Evolutionary conservation across 2,888 invertebrate genomes (phyloP), one percentile per base, ranked within the genome.

Genomic region (Mythimna ferrago): DNA sequence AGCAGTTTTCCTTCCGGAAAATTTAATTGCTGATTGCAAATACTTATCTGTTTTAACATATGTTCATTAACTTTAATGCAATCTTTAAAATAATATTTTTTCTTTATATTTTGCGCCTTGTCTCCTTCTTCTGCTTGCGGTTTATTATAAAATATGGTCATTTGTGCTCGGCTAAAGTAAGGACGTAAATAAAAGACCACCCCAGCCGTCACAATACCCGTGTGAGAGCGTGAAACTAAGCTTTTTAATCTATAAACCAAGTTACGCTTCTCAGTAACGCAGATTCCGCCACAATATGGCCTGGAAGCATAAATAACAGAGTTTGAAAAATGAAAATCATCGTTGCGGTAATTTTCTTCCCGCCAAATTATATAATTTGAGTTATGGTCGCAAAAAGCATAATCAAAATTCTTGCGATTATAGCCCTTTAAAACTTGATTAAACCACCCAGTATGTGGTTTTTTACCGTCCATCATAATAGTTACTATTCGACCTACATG

Each of bases 391-490:
- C 97, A 97, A 90, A 97, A 97, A 67, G 96, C 96, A 93, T 99
- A 99, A 91, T 97, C 97, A 96, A 98, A 98, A 90, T 98, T 98
- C 88, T 98, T 98, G 85, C 97, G 97, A 88, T 97, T 97, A 83
- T 97, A 97, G 57, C 97, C 95, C 89, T 98, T 98, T 87, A 98
- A 97, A 0, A 97, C 97, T 89, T 98, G 98, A 11, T 97, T 97
- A 91, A 98, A 98, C 98, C 98, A 98, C 96, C 98, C 98, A 71
- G 99, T 98, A 89, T 99, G 98, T 7, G 99, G 99, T 93, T 98
- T 98, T 57, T 96, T 95, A 76, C 97, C 96, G 92, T 99, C 99
- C 44, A 97, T 96, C 99, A 99, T 99, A 57, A 99, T 97, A 19
- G 98, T 98, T 73, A 99, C 97, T 64, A 98, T 98, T 77, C 98